Base-by-base conservation (phyloP, 2,888 invertebrate genomes). In the Drosophila limbata region DNA sequence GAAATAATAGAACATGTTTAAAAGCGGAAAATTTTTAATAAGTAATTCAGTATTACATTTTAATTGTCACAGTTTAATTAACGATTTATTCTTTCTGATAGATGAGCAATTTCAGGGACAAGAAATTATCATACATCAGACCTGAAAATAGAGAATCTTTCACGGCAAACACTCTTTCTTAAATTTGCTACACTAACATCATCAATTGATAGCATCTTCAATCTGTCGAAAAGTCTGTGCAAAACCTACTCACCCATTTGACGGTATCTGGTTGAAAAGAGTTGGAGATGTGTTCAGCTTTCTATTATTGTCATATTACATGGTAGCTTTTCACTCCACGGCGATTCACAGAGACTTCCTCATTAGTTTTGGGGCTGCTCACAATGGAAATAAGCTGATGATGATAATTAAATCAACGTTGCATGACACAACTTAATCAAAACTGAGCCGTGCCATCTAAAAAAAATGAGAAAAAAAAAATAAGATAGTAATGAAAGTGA, bases 391-490 rank as follows among this genome's bases (percentile, higher is more conserved):
- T 68, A 65, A 77, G 65, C 73, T 75, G 69, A 86, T 84, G 81
- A 88, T 75, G 68, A 88, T 84, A 84, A 88, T 84, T 84, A 84
- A 84, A 84, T 84, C 84, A 84, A 65, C 86, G 88, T 84, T 84
- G 84, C 84, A 84, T 88, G 84, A 88, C 84, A 88, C 86, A 84
- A 84, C 88, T 88, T 84, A 79, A 88, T 84, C 88, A 88, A 88
- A 88, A 85, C 78, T 73, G 59, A 73, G 85, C 66, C 67, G 64
- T 61, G 74, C 77, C 82, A 79, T 72, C 77, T 68, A 28, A 57
- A 55, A 48, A 45, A 17, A 45, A 55, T 47, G 45, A 37, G 15
- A 28, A 55, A 44, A 17, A 19, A 48, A 25, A 48, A 39, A 25
- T 25, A 57, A 69, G 42, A 52, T 42, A 53, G 65, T 15, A 79